These are phyloP conservation scores for Drosophila infuscata DNA, from an alignment of 2,888 invertebrate species.

Conservation along the genomic window DNA sequence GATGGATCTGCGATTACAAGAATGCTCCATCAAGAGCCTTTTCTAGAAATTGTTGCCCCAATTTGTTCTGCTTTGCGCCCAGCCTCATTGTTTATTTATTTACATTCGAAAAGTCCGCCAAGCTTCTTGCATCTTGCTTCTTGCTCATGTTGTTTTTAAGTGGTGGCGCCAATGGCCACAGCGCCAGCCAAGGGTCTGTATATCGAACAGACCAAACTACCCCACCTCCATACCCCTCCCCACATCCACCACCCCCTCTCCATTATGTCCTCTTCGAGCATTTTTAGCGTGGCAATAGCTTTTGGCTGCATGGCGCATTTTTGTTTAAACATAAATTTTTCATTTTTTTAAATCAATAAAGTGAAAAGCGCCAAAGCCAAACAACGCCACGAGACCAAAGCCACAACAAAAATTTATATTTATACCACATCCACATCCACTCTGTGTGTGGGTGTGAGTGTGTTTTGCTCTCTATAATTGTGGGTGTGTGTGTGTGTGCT, in stretches of 20 bases:
- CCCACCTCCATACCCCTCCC: not conserved
- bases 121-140: slow-evolving; percentile 63
- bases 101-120: slow-evolving; percentile 74
- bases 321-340: slow-evolving; percentile 81
- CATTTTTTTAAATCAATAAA: slow-evolving; percentile 80
- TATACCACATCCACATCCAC: slow-evolving; percentile 48
- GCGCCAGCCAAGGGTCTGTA: slow-evolving; percentile 59
- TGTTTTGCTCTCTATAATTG: slow-evolving; percentile 8
- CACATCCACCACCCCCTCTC: not conserved
- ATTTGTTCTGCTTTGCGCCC: slow-evolving; percentile 49
- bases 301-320: slow-evolving; percentile 64
- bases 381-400: slow-evolving; percentile 73
- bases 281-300: slow-evolving; percentile 33
- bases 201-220: not conserved
- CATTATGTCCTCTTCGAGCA: slow-evolving; percentile 18
- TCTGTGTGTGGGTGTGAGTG: not conserved
- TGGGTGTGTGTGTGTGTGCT: slow-evolving; percentile 19
- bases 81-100: slow-evolving; percentile 70
- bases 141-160: slow-evolving; percentile 77
- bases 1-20: slow-evolving; percentile 15
- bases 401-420: slow-evolving; percentile 57
- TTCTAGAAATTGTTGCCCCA: slow-evolving; percentile 61
- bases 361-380: slow-evolving; percentile 68
- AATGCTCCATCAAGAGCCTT: slow-evolving; percentile 36
- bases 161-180: slow-evolving; percentile 76